Conservation (phyloP, 2,797 vertebrate genomes). For the Acanthurus lineatus region DNA sequence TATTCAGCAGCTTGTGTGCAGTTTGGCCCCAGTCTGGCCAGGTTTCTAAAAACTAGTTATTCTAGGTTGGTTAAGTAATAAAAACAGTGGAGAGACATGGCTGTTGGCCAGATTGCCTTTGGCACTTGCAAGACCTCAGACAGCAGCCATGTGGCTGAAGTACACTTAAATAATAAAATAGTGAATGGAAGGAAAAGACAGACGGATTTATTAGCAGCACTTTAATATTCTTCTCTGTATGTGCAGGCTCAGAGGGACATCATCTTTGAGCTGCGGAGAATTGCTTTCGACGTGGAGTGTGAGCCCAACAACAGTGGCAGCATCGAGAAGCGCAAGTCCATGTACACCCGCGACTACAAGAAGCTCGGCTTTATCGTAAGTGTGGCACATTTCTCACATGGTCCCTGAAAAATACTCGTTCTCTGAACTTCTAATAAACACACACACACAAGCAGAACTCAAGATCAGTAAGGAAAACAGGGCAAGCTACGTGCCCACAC, state of each 20-base stretch:
- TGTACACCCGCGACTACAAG: conserved; percentile 99
- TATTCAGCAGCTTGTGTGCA: conserved; percentile 37
- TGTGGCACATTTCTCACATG: conserved; percentile 37
- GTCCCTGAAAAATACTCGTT: neutral
- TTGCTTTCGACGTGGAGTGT: conserved; percentile 95
- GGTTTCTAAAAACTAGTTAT: conserved; percentile 27
- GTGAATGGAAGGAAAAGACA: conserved; percentile 35
- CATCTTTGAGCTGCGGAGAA: conserved; percentile 97
- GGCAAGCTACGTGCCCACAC: neutral
- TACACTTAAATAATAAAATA: conserved; percentile 40
- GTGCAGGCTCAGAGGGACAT: conserved; percentile 96
- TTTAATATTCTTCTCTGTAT: conserved; percentile 51
- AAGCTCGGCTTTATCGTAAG: conserved; percentile 99
- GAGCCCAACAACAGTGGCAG: conserved; percentile 95
- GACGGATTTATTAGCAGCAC: conserved; percentile 23
- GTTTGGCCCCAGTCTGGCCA: conserved; percentile 15
- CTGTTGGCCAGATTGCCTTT: conserved; percentile 38
- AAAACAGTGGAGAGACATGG: conserved; percentile 37
- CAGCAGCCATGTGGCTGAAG: conserved; percentile 29
- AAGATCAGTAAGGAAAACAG: conserved; percentile 4
- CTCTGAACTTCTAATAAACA: neutral
- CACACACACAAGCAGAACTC: conserved; percentile 1
- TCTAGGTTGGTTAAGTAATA: conserved; percentile 42
- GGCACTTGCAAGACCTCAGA: conserved; percentile 28
- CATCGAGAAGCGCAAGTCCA: conserved; percentile 98